phyloP scores from a whole-genome alignment of 2,888 invertebrate species.

The Ypsolopha sequella region DNA sequence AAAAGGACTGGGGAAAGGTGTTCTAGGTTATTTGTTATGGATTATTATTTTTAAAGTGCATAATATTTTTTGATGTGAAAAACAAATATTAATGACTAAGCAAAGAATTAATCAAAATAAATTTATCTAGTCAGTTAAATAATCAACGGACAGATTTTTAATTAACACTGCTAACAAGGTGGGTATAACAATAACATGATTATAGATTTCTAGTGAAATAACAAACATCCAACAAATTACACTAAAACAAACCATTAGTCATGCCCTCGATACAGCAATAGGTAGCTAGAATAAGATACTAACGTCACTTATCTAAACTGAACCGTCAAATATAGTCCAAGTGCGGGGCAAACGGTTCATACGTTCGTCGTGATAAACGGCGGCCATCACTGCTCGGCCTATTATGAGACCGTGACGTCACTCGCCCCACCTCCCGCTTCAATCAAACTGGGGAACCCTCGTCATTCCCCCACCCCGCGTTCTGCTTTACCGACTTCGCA shows the following conservation, averaged over 20 bases:
- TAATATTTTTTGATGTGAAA: too few species aligned
- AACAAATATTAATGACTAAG: neutral
- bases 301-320: constrained; percentile 6
- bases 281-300: neutral
- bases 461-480: constrained; percentile 67
- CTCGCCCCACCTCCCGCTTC: constrained; percentile 64
- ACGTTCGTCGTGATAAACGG: constrained; percentile 58
- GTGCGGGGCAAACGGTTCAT: constrained; percentile 45
- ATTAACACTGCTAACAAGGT: too few species aligned
- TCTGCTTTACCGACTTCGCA: constrained; percentile 68
- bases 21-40: too few species aligned
- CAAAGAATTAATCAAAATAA: neutral
- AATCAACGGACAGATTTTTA: too few species aligned
- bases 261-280: neutral
- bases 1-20: too few species aligned
- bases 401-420: constrained; percentile 70
- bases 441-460: constrained; percentile 69
- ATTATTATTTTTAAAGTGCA: too few species aligned
- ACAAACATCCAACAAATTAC: too few species aligned
- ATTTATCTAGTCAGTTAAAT: neutral
- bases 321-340: constrained; percentile 37
- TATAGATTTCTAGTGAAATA: too few species aligned
- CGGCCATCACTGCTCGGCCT: constrained; percentile 69
- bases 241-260: too few species aligned
- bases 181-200: too few species aligned